Percentiles rank a stretch among this genome's conserved stretches.
Conservation (phyloP, 2,888 invertebrate species). For the Caenorhabditis imperialis region DNA sequence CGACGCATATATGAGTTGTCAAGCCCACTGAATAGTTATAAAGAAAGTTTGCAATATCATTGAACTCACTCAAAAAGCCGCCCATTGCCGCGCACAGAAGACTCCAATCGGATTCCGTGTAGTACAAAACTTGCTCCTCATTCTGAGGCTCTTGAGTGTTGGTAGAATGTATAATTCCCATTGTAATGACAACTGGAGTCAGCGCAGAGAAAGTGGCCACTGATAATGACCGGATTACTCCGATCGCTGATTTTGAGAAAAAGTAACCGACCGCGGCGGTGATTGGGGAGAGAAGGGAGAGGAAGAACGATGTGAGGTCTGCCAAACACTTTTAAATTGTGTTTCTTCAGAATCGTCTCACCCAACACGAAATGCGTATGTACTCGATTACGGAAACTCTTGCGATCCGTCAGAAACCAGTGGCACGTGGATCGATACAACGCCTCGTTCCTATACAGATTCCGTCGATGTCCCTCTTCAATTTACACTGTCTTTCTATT, state of each 20-base stretch:
- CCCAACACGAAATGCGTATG: constrained; percentile 24
- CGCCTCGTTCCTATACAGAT: constrained; percentile 32
- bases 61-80: constrained; percentile 45
- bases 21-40: constrained; percentile 45
- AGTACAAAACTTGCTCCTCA: constrained; percentile 50
- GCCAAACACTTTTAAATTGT: neutral
- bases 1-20: constrained; percentile 44
- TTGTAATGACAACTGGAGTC: constrained; percentile 33
- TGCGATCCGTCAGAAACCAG: constrained; percentile 52
- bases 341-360: constrained; percentile 1
- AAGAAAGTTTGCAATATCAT: neutral
- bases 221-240: constrained; percentile 30
- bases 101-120: constrained; percentile 60
- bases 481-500: too few species aligned
- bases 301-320: constrained; percentile 34
- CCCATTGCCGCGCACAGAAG: constrained; percentile 43
- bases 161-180: constrained; percentile 49
- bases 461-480: constrained; percentile 57
- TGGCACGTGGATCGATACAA: constrained; percentile 38
- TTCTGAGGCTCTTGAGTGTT: constrained; percentile 49
- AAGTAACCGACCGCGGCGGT: constrained; percentile 10
- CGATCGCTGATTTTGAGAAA: constrained; percentile 21
- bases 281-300: constrained; percentile 23
- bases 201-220: constrained; percentile 21
- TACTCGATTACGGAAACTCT: constrained; percentile 25